Conservation (phyloP, 2,888 invertebrate genomes). For the Xestia sexstrigata region DNA sequence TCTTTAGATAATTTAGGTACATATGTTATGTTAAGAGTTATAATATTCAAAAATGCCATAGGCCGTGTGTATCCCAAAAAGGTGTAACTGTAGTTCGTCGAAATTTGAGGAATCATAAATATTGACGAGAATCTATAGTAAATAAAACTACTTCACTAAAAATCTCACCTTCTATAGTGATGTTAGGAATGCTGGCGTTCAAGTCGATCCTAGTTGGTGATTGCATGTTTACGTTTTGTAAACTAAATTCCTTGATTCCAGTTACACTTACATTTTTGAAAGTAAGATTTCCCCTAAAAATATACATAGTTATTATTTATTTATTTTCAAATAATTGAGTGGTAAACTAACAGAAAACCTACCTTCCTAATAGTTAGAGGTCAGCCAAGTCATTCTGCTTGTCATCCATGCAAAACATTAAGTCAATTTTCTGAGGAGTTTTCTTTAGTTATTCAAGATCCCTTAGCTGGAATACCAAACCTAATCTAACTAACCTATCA, state of each 20-base stretch:
- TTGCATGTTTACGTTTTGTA: conserved; percentile 3
- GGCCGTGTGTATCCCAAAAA: too few relatives aligned
- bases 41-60: too few relatives aligned
- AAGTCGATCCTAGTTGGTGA: conserved; percentile 23
- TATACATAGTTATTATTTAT: not conserved
- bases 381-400: not conserved
- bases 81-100: too few relatives aligned
- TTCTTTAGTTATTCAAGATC: too few relatives aligned
- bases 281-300: conserved; percentile 30
- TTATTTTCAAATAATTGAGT: not conserved
- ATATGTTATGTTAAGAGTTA: too few relatives aligned
- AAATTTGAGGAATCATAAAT: too few relatives aligned
- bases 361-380: not conserved
- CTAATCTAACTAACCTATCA: too few relatives aligned
- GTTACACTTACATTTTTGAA: conserved; percentile 19
- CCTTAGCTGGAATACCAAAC: too few relatives aligned
- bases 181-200: conserved; percentile 22
- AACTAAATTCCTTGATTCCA: conserved; percentile 10
- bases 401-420: not conserved
- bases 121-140: too few relatives aligned
- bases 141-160: not conserved
- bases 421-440: not conserved
- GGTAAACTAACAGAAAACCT: not conserved
- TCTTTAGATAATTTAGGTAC: too few relatives aligned
- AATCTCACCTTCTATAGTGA: conserved; percentile 24